These are phyloP conservation scores for Lepus timidus DNA, from an alignment of 2,113 vertebrate species.

Conservation along the genomic window DNA sequence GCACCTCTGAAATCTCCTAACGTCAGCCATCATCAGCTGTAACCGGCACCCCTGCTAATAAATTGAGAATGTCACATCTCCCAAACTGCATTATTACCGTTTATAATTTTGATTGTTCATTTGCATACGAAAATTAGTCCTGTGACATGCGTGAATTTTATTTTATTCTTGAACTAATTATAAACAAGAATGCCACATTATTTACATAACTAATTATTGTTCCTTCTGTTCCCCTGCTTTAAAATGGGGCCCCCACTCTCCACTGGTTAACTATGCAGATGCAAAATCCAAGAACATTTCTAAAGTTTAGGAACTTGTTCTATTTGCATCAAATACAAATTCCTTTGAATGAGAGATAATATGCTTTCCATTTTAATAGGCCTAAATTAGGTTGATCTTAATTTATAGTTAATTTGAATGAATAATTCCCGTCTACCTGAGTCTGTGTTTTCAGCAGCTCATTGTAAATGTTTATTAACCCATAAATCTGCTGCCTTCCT, in stretches of 20 bases:
- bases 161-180: constrained; percentile 97
- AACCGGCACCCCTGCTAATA: constrained; percentile 90
- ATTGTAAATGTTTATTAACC: constrained; percentile 89
- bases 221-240: constrained; percentile 96
- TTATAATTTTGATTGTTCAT: constrained; percentile 99
- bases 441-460: constrained; percentile 86
- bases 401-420: constrained; percentile 92
- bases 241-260: constrained; percentile 87
- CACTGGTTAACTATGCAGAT: constrained; percentile 87
- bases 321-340: constrained; percentile 92
- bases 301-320: constrained; percentile 90
- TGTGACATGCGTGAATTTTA: constrained; percentile 96
- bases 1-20: constrained; percentile 86
- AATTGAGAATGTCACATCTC: constrained; percentile 95
- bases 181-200: constrained; percentile 99
- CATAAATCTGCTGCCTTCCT: constrained; percentile 84
- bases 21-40: constrained; percentile 91
- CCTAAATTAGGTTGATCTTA: constrained; percentile 91
- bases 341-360: constrained; percentile 90
- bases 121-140: constrained; percentile 99
- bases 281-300: constrained; percentile 90
- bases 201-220: constrained; percentile 99
- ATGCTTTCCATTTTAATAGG: constrained; percentile 91
- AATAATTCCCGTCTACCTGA: constrained; percentile 91
- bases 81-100: constrained; percentile 98